Conservation (phyloP, 2,113 vertebrate genomes). For the Gymnogyps californianus region DNA sequence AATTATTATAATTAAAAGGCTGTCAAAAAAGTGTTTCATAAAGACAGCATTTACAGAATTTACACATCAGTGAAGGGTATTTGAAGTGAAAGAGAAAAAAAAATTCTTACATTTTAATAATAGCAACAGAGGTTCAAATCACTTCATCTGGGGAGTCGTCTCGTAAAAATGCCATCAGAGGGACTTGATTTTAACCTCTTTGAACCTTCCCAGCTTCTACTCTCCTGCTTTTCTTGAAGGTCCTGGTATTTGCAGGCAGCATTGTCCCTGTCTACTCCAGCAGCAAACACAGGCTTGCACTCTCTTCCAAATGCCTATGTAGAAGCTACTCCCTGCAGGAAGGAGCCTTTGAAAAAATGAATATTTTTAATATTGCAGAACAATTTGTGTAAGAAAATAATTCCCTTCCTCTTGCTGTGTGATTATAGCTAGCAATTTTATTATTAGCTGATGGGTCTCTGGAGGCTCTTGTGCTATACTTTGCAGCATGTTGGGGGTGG, state of each 20-base stretch:
- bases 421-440: conserved; percentile 14
- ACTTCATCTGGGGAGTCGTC: neutral
- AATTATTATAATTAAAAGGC: conserved; percentile 41
- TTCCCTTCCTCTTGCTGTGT: neutral
- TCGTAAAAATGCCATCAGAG: neutral
- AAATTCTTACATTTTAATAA: neutral
- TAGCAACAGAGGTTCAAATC: neutral
- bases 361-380: neutral
- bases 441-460: neutral
- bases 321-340: neutral
- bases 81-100: conserved; percentile 18
- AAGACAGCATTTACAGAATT: neutral
- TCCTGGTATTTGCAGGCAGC: neutral
- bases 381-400: conserved; percentile 1
- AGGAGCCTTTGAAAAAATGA: neutral
- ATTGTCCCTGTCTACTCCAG: neutral
- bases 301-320: neutral
- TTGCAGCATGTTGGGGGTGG: neutral
- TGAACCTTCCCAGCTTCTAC: neutral
- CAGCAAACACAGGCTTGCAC: neutral
- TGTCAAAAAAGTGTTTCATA: neutral
- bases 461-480: neutral
- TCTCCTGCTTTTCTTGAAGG: neutral
- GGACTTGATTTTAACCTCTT: neutral
- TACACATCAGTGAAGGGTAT: neutral